Evolutionary conservation across 2,113 vertebrate species (phyloP), one percentile per base, ranked within the genome.

Genomic region (Mobula hypostoma): DNA sequence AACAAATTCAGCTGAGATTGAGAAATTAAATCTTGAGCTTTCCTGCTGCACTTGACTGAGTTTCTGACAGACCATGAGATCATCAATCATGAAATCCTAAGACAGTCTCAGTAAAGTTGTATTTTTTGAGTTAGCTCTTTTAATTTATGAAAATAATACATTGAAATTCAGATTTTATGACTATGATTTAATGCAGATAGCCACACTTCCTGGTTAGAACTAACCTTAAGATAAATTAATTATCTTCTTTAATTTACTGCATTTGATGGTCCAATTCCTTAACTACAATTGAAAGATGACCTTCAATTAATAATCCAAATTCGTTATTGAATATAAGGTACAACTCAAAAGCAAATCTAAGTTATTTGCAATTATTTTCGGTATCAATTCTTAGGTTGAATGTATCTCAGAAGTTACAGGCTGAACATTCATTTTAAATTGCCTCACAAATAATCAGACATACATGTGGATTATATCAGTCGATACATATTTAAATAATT

Each of bases 261-360:
- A 92, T 94, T 95, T 94, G 90, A 94, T 94, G 74, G 56, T 74
- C 29, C 61, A 36, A 87, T 78, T 94, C 94, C 94, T 94, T 95
- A 94, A 94, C 94, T 94, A 94, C 93, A 94, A 92, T 82, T 94
- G 95, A 94, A 94, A 90, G 94, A 2, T 94, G 78, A 87, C 32
- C 63, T 77, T 94, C 94, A 94, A 94, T 95, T 94, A 88, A 78
- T 87, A 94, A 94, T 90, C 61, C 72, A n/a, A 56, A 40, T 83
- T 74, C 58, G 77, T 56, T 66, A 11, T 78, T 94, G 83, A 40
- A 61, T 63, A 61, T 94, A 94, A 87, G 92, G 94, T 63, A 85
- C 66, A 85, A 87, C 70, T 58, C 48, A 14, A 48, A 93, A 70
- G 19, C 21, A 93, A 48, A 74, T 66, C 9, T 72, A 48, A 48